Percentiles rank a stretch among this genome's conserved stretches.
Evolutionary conservation across 2,888 invertebrate species (phyloP).

Genomic region (Automeris io): DNA sequence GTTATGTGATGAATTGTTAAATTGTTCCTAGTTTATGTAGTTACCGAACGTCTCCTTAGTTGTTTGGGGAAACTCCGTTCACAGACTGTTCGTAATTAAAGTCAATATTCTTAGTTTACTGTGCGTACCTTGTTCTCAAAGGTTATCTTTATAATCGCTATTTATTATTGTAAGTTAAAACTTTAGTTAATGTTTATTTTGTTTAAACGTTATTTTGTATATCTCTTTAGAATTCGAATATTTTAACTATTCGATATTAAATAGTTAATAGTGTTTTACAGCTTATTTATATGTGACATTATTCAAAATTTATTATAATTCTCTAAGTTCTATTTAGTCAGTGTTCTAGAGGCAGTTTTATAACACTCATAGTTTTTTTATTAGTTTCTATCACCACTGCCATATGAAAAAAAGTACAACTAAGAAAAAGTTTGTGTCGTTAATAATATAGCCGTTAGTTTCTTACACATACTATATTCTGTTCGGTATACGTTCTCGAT

Average conservation of each 20-base stretch:
- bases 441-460: slow-evolving; percentile 31
- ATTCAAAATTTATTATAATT: no score
- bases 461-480: slow-evolving; percentile 18
- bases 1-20: slow-evolving; percentile 54
- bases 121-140: slow-evolving; percentile 26
- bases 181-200: slow-evolving; percentile 33
- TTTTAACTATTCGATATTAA: no score
- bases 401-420: slow-evolving; percentile 63
- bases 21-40: slow-evolving; percentile 60
- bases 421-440: slow-evolving; percentile 41
- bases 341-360: no score
- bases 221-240: no score
- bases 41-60: slow-evolving; percentile 35
- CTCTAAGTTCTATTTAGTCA: no score
- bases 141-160: slow-evolving; percentile 52
- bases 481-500: slow-evolving; percentile 13
- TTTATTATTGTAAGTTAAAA: slow-evolving; percentile 44
- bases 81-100: slow-evolving; percentile 53
- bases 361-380: no score
- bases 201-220: no score
- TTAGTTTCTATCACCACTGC: slow-evolving; percentile 59
- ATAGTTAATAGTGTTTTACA: no score
- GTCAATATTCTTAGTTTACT: slow-evolving; percentile 44
- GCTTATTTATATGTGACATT: no score
- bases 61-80: slow-evolving; percentile 40